These are phyloP conservation scores for Pandemis cinnamomeana DNA, from an alignment of 2,888 invertebrate genomes.

Conservation along the genomic window DNA sequence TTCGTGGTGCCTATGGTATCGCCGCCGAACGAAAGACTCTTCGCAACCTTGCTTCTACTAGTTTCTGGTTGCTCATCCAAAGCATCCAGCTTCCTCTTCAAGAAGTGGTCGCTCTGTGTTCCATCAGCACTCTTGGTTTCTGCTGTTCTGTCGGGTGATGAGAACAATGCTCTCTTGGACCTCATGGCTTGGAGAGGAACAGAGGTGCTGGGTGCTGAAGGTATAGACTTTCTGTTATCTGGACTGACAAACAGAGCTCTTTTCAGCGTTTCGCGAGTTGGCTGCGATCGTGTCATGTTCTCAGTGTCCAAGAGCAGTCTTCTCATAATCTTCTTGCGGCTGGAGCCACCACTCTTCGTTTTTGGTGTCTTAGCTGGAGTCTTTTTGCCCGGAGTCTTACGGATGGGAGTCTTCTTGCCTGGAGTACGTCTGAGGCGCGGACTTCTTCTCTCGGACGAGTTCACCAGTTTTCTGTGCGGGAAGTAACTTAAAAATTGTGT, in stretches of 20 bases:
- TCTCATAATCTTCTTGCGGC: conserved; percentile 84
- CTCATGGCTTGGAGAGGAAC: conserved; percentile 80
- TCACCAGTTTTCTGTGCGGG: conserved; percentile 79
- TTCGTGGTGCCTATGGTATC: conserved; percentile 63
- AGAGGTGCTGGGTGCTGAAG: conserved; percentile 65
- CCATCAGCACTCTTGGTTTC: conserved; percentile 75
- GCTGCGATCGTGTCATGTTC: conserved; percentile 64
- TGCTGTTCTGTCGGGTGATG: conserved; percentile 82
- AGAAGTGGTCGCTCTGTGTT: conserved; percentile 62
- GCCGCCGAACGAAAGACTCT: conserved; percentile 85
- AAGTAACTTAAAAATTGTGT: conserved; percentile 70
- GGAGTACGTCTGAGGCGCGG: conserved; percentile 81
- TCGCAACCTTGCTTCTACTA: conserved; percentile 78
- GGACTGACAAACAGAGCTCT: conserved; percentile 91
- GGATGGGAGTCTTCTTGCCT: conserved; percentile 71
- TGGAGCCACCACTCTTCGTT: conserved; percentile 85
- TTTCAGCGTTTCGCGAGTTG: conserved; percentile 86
- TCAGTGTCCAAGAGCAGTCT: conserved; percentile 76
- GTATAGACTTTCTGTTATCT: conserved; percentile 70
- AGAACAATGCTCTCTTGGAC: conserved; percentile 87
- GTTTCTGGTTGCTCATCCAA: conserved; percentile 67
- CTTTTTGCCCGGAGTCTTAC: conserved; percentile 79
- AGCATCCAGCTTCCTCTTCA: conserved; percentile 80
- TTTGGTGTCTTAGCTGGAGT: conserved; percentile 84
- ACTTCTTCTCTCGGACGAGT: conserved; percentile 73